A percentile compares a stretch with the other conserved stretches of the same genome.
Evolutionary conservation across 1,140 invertebrate genomes (phyloP).

Genomic region (Pseudomyrmex sp.): DNA sequence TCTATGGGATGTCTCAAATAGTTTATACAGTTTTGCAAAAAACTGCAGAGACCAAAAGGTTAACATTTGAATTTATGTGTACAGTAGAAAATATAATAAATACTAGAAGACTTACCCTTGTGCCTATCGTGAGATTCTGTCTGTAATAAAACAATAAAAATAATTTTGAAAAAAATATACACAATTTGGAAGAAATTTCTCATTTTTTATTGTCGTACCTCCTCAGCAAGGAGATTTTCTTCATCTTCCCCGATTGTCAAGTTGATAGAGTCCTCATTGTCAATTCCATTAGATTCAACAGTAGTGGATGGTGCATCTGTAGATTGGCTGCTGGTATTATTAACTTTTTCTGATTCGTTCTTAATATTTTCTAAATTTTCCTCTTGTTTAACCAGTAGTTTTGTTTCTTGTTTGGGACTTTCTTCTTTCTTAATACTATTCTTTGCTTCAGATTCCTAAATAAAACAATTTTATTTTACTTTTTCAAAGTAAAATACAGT

Average conservation of each 20-base stretch:
- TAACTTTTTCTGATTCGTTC: slow-evolving; percentile 71
- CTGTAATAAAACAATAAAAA: slow-evolving; percentile 65
- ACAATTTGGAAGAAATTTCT: slow-evolving; percentile 10
- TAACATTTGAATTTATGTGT: slow-evolving; percentile 36
- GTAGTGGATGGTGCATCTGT: slow-evolving; percentile 56
- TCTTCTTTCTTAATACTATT: slow-evolving; percentile 67
- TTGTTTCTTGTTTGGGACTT: slow-evolving; percentile 69
- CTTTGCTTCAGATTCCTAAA: slow-evolving; percentile 63
- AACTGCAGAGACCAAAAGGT: too few species aligned
- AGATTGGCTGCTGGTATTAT: slow-evolving; percentile 20
- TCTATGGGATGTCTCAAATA: too few species aligned
- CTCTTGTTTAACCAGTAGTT: slow-evolving; percentile 25
- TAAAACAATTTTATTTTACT: not conserved
- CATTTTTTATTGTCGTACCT: slow-evolving; percentile 83
- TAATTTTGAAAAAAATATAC: not conserved
- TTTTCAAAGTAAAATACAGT: too few species aligned
- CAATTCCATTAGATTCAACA: slow-evolving; percentile 85
- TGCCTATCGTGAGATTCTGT: slow-evolving; percentile 80
- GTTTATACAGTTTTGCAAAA: too few species aligned
- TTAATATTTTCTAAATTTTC: slow-evolving; percentile 51
- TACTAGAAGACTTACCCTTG: slow-evolving; percentile 81
- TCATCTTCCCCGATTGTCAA: slow-evolving; percentile 93
- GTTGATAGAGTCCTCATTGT: slow-evolving; percentile 93
- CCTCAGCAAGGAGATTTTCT: slow-evolving; percentile 90
- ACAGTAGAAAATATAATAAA: slow-evolving; percentile 48